Conservation (phyloP, 1,140 invertebrate genomes). For the Tetraneura akinire region DNA sequence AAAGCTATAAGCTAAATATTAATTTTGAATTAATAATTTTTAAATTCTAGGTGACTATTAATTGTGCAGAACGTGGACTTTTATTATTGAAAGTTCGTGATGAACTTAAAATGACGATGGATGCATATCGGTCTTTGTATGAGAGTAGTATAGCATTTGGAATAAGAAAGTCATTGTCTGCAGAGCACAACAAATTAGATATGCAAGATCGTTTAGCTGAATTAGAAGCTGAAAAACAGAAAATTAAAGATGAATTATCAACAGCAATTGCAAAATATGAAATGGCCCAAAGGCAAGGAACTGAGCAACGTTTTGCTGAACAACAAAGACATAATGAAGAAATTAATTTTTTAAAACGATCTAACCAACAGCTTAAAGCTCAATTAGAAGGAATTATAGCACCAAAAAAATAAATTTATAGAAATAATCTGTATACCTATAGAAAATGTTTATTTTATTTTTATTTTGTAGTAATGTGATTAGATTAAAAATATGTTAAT, state of each 20-base stretch:
- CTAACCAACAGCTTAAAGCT: constrained; percentile 91
- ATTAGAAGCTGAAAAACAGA: constrained; percentile 70
- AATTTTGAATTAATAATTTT: too few relatives aligned
- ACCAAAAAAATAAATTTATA: constrained; percentile 75
- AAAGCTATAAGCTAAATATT: neutral
- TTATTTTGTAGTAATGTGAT: neutral
- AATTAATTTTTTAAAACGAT: constrained; percentile 86
- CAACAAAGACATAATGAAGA: constrained; percentile 91
- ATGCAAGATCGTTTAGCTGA: constrained; percentile 66
- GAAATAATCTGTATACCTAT: neutral
- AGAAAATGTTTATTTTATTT: neutral
- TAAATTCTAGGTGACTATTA: constrained; percentile 62
- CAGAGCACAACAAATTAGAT: constrained; percentile 72
- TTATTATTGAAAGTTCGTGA: constrained; percentile 88
- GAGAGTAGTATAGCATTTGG: constrained; percentile 98
- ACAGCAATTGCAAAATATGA: constrained; percentile 84
- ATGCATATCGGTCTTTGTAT: constrained; percentile 91
- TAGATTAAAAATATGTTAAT: neutral
- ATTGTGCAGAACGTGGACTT: constrained; percentile 94
- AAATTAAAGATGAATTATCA: constrained; percentile 75
- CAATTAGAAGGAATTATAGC: constrained; percentile 91
- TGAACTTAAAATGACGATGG: constrained; percentile 93
- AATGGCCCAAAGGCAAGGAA: constrained; percentile 74
- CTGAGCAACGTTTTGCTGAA: constrained; percentile 80
- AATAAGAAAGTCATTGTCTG: constrained; percentile 90